Evolutionary conservation across 2,888 invertebrate species (phyloP).

Genomic region (Mesopsocus fuscifrons): DNA sequence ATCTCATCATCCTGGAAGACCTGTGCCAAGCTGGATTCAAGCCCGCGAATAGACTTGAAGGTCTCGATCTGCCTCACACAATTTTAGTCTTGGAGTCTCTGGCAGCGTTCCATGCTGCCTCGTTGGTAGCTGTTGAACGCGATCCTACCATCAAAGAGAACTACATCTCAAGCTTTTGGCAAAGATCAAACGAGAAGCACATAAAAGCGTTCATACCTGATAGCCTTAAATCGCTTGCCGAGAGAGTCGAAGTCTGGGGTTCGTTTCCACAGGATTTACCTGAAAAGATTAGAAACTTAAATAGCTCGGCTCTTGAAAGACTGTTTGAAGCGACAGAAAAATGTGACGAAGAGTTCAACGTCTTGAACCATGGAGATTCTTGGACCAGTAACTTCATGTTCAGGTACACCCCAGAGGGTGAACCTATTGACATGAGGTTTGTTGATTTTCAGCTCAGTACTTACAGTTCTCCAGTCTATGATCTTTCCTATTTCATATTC

Average conservation of each 20-base stretch:
- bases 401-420: not conserved
- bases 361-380: conserved; percentile 3
- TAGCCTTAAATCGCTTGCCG: not conserved
- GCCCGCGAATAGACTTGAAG: not conserved
- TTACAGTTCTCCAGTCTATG: not conserved
- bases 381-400: conserved; percentile 8
- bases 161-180: not conserved
- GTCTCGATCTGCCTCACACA: not conserved
- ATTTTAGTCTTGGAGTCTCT: conserved; percentile 2
- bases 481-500: conserved; percentile 4
- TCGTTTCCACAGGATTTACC: not conserved
- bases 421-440: conserved; percentile 1
- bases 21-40: not conserved
- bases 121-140: not conserved
- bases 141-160: not conserved
- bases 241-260: not conserved
- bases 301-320: not conserved
- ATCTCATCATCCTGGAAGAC: conserved; percentile 3
- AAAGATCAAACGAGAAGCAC: not conserved
- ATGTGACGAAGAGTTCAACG: not conserved
- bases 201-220: not conserved
- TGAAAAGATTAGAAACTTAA: not conserved
- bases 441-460: not conserved
- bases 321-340: not conserved
- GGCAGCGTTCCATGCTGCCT: conserved; percentile 2